Percentiles rank a stretch among this genome's conserved stretches.
These are phyloP conservation scores for Uria aalge DNA, from an alignment of 2,113 vertebrate species.

Conservation along the genomic window DNA sequence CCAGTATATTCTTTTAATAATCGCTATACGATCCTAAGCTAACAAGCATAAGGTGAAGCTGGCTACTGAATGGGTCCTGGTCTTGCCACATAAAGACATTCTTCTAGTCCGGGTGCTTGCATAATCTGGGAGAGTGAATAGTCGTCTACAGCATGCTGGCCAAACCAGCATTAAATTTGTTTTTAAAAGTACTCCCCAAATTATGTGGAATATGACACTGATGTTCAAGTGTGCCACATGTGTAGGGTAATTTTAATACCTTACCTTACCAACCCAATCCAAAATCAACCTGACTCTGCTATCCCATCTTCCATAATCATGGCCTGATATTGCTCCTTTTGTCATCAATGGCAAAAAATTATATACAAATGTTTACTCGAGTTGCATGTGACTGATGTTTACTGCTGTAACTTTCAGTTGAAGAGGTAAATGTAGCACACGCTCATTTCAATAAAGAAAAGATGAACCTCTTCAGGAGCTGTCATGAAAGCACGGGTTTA, in stretches of 20 bases:
- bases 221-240: background rate
- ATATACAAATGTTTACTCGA: background rate
- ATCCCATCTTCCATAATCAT: background rate
- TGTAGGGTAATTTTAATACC: background rate
- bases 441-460: background rate
- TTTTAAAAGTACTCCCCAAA: background rate
- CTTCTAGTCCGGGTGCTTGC: background rate
- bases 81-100: background rate
- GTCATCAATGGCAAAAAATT: background rate
- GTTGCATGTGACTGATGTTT: background rate
- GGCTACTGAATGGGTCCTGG: background rate
- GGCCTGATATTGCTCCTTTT: background rate
- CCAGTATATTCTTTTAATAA: background rate
- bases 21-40: background rate
- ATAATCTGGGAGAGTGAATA: background rate
- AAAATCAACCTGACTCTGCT: background rate
- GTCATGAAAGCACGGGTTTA: background rate
- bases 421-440: background rate
- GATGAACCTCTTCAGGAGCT: background rate
- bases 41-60: background rate
- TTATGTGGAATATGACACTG: background rate
- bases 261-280: background rate
- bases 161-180: background rate
- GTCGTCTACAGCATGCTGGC: background rate
- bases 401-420: background rate